These are phyloP conservation scores for Pachymerium ferrugineum DNA, from an alignment of 2,888 invertebrate genomes.

Conservation along the genomic window DNA sequence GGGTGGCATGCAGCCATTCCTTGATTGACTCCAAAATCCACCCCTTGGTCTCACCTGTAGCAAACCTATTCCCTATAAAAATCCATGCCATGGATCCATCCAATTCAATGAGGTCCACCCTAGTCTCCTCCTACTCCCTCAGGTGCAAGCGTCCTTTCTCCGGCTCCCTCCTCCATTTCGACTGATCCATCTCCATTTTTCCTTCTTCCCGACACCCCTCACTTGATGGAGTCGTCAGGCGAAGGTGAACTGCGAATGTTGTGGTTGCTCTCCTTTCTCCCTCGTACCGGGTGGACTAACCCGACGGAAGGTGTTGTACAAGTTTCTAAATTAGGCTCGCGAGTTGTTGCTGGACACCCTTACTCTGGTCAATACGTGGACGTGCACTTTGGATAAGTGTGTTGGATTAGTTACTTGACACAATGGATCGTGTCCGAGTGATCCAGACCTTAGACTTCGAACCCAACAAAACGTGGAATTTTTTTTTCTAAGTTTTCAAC, in stretches of 20 bases:
- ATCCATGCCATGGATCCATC: not conserved
- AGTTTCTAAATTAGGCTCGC: constrained; percentile 7
- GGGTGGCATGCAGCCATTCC: not conserved
- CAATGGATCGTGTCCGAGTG: not conserved
- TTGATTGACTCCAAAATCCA: not conserved
- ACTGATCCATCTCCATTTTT: not conserved
- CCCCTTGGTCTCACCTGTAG: constrained; percentile 7
- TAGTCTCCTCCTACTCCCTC: not conserved
- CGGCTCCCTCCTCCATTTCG: not conserved
- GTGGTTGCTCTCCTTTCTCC: not conserved
- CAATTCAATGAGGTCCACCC: constrained; percentile 1
- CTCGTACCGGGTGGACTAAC: not conserved
- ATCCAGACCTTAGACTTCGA: not conserved
- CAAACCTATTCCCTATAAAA: not conserved
- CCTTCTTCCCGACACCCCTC: not conserved
- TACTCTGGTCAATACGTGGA: not conserved
- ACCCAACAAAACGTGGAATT: not conserved
- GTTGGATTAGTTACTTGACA: not conserved
- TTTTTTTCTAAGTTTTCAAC: not conserved
- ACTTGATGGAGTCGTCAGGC: not conserved
- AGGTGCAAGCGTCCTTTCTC: not conserved
- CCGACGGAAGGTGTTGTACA: constrained; percentile 6
- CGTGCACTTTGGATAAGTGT: not conserved
- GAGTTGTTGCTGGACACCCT: not conserved
- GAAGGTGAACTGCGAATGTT: constrained; percentile 5